Evolutionary conservation across 1,140 invertebrate genomes (phyloP), one percentile per base, ranked within the genome.

Genomic region (Brachionus sp.): DNA sequence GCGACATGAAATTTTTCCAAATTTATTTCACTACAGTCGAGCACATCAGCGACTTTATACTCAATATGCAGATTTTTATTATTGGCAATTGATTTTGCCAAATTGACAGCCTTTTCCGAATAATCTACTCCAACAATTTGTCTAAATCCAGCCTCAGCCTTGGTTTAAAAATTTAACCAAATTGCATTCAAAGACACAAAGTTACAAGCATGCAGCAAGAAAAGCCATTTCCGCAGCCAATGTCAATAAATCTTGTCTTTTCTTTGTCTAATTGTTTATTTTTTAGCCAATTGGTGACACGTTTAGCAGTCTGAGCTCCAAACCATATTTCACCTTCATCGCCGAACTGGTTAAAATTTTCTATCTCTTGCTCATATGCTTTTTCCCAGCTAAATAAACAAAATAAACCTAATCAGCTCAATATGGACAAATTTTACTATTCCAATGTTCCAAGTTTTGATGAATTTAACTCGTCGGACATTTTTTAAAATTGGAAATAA

Each of bases 401-500:
- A 77, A 53, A 3, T 50, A 16, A 53, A 50, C n/a, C 4, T 77
- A n/a, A 1, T 33, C 3, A 4, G 57, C 7, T 19, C 13, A 12
- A n/a, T 12, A 6, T 35, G 0, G 16, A 5, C 5, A 82, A 39
- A 39, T 83, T 33, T 83, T 68, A 84, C 84, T 84, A 84, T 84
- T 84, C 84, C 35, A 70, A 57, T 42, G 84, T 84, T 33, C 84
- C 84, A 13, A 84, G 35, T 16, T 82, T 75, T 25, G 75, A 84
- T 33, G 84, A 70, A 35, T 25, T 70, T 9, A 84, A 35, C 25
- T 84, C 84, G 16, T 70, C 57, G 19, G 77, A 37, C 77, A 82
- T 83, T 23, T 66, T 70, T 33, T 95, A 93, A 87, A 93, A 94
- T 1, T 88, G 95, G 83, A 92, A 92, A 87, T 35, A 53, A 53